Base-by-base conservation (phyloP, 2,888 invertebrate genomes). In the Hololepta plana region DNA sequence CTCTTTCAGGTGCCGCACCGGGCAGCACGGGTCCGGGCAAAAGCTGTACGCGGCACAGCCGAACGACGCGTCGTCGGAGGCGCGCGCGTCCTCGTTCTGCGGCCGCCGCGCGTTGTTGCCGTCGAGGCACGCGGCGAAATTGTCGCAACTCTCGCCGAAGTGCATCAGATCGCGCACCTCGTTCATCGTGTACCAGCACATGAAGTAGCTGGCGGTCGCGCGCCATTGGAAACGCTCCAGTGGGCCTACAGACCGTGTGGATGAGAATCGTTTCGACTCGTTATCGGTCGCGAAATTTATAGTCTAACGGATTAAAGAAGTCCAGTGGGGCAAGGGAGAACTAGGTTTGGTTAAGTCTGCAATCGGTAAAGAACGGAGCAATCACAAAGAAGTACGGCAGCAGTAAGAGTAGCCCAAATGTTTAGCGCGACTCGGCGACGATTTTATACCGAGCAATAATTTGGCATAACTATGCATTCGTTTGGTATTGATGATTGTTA, bases 141-240 rank as follows among this genome's bases (percentile, higher is more conserved):
- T 69, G 41, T 70, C 69, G 40, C 72, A 73, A 4, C 7, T 7
- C 37, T 67, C 69, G 1, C 57, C 57, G 20, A 72, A 49, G 42
- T 57, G 53, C 8, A 55, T 50, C 32, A 72, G 45, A 25, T 57
- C 55, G 3, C 60, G 55, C 10, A 43, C 52, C 32, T 58, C 59
- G 24, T 59, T 48, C 63, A 71, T 65, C 9, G 71, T 66, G 42
- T 62, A 72, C 66, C 65, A 67, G 39, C 72, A 72, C 68, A 73
- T 67, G 47, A 60, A 72, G 46, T 71, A 72, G 36, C 66, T 62
- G 1, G 68, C 70, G 1, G 67, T 59, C 1, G 60, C 59, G 20
- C 67, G 52, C 71, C 71, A 72, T 40, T 64, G 62, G 42, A 64
- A 70, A 28, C 64, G 55, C 41, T 71, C 69, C 29, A 57, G 40